Evolutionary conservation across 2,888 invertebrate species (phyloP).

Genomic region (Rotaria macrura): DNA sequence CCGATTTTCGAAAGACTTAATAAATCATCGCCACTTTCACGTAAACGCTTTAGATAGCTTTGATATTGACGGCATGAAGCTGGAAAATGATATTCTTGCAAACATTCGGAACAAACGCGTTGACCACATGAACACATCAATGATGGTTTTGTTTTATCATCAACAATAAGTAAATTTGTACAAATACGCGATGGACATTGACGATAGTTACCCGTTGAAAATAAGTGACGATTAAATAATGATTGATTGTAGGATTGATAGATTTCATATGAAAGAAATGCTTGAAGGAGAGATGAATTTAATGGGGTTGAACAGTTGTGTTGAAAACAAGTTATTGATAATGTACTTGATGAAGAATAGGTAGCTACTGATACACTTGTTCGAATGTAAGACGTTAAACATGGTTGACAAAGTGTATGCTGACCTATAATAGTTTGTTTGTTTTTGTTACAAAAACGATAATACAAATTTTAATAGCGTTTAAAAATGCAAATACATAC

Average conservation of each 20-base stretch:
- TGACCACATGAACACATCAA: not conserved
- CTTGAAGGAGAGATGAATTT: not conserved
- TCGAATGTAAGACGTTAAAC: not conserved
- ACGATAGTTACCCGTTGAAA: not conserved
- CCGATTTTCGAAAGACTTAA: not conserved
- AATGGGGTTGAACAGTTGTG: not conserved
- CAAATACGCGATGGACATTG: not conserved
- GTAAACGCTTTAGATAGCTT: not conserved
- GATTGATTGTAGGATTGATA: not conserved
- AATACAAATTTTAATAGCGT: not conserved
- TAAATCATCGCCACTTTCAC: conserved; percentile 4
- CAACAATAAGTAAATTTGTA: not conserved
- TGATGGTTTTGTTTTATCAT: not conserved
- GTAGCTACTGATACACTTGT: not conserved
- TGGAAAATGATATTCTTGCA: conserved; percentile 17
- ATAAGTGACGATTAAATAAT: not conserved
- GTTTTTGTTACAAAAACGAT: not conserved
- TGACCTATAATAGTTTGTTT: not conserved
- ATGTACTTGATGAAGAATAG: not conserved
- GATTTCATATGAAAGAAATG: not conserved
- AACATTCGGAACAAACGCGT: not conserved
- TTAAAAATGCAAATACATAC: not conserved
- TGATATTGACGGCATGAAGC: conserved; percentile 10
- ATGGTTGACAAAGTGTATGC: not conserved
- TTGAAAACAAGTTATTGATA: not conserved